Conservation (phyloP, 2,888 invertebrate genomes). For the Mycalesis mineus region DNA sequence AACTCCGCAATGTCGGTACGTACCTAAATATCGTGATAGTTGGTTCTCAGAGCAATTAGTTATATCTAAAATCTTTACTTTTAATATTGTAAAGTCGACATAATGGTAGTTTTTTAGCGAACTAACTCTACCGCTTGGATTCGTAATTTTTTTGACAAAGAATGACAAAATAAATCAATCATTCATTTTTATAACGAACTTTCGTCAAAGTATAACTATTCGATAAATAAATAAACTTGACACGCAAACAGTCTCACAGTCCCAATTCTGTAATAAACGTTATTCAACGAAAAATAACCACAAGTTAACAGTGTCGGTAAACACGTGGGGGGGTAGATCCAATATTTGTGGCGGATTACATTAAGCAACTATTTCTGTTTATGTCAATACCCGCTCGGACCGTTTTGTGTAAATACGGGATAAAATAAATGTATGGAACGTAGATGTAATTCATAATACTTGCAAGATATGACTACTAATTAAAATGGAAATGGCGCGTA, state of each 20-base stretch:
- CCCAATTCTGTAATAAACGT: conserved; percentile 3
- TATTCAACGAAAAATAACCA: conserved; percentile 11
- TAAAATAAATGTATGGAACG: conserved; percentile 20
- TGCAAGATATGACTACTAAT: neutral
- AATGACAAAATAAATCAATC: no score
- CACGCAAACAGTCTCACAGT: neutral
- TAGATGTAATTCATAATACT: neutral
- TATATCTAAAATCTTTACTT: no score
- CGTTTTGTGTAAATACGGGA: conserved; percentile 28
- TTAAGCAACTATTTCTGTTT: conserved; percentile 31
- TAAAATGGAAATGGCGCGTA: no score
- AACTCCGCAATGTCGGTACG: no score
- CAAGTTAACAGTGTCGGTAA: conserved; percentile 9
- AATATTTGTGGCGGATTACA: conserved; percentile 30
- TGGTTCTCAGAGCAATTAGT: no score
- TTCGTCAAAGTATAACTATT: no score
- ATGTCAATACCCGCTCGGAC: conserved; percentile 30
- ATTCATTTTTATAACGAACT: no score
- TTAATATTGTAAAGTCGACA: no score
- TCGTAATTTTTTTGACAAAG: no score
- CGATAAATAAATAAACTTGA: neutral
- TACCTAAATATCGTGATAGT: no score
- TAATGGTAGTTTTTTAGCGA: no score
- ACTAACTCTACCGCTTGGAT: no score
- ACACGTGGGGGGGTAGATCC: conserved; percentile 18